Conservation (phyloP, 2,797 vertebrate genomes). For the Chelon labrosus region DNA sequence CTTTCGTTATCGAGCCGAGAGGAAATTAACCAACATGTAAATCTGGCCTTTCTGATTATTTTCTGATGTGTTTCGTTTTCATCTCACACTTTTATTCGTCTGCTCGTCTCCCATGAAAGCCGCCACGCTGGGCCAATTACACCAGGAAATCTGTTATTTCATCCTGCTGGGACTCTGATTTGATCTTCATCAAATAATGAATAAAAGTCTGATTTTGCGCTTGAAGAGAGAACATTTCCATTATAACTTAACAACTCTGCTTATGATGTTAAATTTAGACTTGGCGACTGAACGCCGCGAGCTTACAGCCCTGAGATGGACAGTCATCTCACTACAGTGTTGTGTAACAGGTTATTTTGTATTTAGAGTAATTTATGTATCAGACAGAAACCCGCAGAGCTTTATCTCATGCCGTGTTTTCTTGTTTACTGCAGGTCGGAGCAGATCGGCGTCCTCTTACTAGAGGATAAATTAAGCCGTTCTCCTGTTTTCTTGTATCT, state of each 20-base stretch:
- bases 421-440: too few species aligned
- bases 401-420: too few species aligned
- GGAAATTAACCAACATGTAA: constrained; percentile 6
- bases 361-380: background rate
- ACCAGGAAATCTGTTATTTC: constrained; percentile 38
- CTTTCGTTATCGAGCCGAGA: constrained; percentile 6
- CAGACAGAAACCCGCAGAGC: background rate
- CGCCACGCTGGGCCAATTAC: constrained; percentile 42
- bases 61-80: constrained; percentile 28
- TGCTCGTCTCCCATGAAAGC: constrained; percentile 39
- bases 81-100: constrained; percentile 40
- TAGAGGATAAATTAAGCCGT: too few species aligned
- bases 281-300: constrained; percentile 7
- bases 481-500: too few species aligned
- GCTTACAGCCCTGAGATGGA: background rate
- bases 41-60: constrained; percentile 15
- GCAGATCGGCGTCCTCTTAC: too few species aligned
- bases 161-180: constrained; percentile 55
- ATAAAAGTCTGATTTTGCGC: constrained; percentile 4
- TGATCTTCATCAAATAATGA: constrained; percentile 30
- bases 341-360: background rate
- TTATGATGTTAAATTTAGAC: constrained; percentile 20
- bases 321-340: too few species aligned
- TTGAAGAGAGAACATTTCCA: background rate
- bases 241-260: constrained; percentile 1